Evolutionary conservation across 2,888 invertebrate genomes (phyloP), one percentile per base, ranked within the genome.

Genomic region (Scaptomyza reducta): DNA sequence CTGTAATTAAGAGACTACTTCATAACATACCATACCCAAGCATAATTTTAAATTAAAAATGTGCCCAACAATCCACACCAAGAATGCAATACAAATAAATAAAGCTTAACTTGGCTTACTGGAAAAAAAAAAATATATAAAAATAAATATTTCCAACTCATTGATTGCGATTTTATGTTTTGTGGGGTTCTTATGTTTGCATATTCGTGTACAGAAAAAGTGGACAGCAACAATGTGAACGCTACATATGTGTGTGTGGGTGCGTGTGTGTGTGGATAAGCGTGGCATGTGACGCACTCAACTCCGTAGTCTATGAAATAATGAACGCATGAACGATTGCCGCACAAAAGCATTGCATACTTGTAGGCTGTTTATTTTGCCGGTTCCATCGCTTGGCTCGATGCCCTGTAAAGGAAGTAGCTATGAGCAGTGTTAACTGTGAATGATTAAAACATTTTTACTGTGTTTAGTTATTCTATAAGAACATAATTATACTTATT

Each of bases 141-240:
- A 89, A 87, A 86, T 90, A 74, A 88, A 89, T 87, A 86, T 90
- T 91, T 91, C 91, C 91, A 89, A 90, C 84, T 90, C 91, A 91
- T 91, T 91, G 91, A 90, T 89, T 91, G 85, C 82, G 88, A 87
- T 88, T 88, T 88, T 88, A 40, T 14, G 40, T 79, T 71, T 70
- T 60, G n/a, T 5, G 45, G 61, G 59, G 56, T 51, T 51, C 50
- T 45, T 47, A 49, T 67, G 76, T 86, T 81, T 77, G 77, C 75
- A 77, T 79, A 79, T 77, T 55, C 53, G 49, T 55, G 46, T 49
- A 46, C 29, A 4, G 6, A 38, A 60, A 54, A 70, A 61, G 29
- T 66, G 77, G 70, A 65, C 68, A 68, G 71, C 64, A 65, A 76
- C 69, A 77, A 56, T 64, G 63, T 63, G 49, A 61, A 58, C 69